Conservation (phyloP, 2,888 invertebrate genomes). For the Nephrotoma guestfalica region DNA sequence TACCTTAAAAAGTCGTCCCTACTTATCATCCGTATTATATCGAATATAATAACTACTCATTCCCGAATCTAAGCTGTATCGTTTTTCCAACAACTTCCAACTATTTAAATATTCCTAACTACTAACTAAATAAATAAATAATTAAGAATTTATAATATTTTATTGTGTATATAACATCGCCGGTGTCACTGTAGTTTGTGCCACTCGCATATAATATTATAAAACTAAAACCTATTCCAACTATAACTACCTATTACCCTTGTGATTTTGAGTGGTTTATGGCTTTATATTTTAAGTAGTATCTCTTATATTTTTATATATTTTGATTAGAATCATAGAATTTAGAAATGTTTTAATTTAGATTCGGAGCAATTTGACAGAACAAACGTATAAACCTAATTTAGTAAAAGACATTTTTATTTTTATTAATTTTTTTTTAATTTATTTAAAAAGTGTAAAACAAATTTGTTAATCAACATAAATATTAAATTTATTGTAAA, state of each 20-base stretch:
- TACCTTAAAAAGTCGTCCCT: neutral
- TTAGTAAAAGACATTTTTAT: neutral
- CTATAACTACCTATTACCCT: neutral
- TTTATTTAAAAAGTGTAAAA: neutral
- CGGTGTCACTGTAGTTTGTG: neutral
- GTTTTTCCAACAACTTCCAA: neutral
- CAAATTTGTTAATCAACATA: neutral
- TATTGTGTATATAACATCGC: neutral
- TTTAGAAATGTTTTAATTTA: neutral
- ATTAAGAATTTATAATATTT: neutral
- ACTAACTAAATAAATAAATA: neutral
- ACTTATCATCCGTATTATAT: neutral
- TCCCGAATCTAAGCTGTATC: neutral
- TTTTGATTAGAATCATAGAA: neutral
- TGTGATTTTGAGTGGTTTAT: neutral
- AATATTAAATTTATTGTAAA: neutral
- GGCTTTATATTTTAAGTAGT: neutral
- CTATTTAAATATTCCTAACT: neutral
- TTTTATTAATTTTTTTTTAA: neutral
- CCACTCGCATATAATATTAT: neutral
- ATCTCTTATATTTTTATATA: neutral
- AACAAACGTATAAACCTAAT: neutral
- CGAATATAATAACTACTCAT: neutral
- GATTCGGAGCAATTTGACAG: neutral
- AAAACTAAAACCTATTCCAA: neutral